These are phyloP conservation scores for Apostichopus parvimensis DNA, from an alignment of 35 echinoderm and acorn worm species.

Conservation along the genomic window DNA sequence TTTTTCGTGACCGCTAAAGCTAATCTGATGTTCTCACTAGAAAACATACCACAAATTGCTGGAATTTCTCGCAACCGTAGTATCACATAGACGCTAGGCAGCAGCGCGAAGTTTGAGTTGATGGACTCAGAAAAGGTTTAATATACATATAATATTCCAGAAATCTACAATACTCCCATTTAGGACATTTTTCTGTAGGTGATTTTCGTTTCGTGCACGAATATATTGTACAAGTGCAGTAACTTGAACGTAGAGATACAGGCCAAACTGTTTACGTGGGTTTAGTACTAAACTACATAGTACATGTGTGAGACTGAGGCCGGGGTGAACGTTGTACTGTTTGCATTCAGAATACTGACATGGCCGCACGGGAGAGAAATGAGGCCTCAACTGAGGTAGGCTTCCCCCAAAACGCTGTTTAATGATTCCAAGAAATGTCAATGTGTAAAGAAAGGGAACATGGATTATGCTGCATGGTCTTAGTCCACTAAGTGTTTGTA, in stretches of 20 bases:
- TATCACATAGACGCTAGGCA: conserved; percentile 20
- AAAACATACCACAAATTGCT: conserved; percentile 59
- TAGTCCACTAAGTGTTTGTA: too few relatives aligned
- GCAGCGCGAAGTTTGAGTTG: conserved; percentile 52
- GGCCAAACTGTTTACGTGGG: conserved; percentile 5
- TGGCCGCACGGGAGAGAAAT: too few relatives aligned
- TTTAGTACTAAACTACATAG: neutral
- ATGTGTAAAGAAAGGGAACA: too few relatives aligned
- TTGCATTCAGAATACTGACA: neutral
- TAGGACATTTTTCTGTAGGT: neutral
- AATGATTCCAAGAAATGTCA: too few relatives aligned
- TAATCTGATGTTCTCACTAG: conserved; percentile 27
- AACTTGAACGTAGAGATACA: neutral
- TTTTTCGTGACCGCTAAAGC: conserved; percentile 41
- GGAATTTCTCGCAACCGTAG: conserved; percentile 50
- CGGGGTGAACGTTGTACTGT: neutral
- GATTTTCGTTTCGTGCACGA: neutral
- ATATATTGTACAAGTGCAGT: neutral
- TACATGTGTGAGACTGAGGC: neutral
- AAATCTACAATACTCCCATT: neutral
- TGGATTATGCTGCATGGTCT: too few relatives aligned
- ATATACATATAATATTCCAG: neutral
- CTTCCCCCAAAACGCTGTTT: too few relatives aligned
- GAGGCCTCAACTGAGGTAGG: too few relatives aligned
- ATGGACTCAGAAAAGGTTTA: conserved; percentile 6